Conservation (phyloP, 1,140 invertebrate species). For the Muscidifurax raptorellus region DNA sequence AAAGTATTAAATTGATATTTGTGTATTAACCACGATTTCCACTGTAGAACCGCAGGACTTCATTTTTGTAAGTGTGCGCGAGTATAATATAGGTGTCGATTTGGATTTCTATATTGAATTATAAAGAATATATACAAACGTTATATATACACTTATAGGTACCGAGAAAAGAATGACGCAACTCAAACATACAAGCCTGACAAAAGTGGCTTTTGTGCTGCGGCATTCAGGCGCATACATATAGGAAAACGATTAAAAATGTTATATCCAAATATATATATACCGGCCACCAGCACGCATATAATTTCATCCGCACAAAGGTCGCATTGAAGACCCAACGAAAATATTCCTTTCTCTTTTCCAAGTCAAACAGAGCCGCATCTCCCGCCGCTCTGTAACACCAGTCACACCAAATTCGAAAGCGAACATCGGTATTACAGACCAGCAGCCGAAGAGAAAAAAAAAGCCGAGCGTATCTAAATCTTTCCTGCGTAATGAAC, state of each 20-base stretch:
- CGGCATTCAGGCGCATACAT: background rate
- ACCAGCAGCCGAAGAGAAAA: background rate
- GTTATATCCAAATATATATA: background rate
- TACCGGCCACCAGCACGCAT: background rate
- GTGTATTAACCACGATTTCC: no score
- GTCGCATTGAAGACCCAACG: background rate
- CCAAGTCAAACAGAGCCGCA: slow-evolving; percentile 30
- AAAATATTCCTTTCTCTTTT: slow-evolving; percentile 27
- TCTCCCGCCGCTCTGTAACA: background rate
- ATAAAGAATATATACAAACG: no score
- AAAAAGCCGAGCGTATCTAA: slow-evolving; percentile 33
- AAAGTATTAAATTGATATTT: no score
- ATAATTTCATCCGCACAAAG: background rate
- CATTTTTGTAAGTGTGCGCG: no score
- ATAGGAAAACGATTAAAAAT: slow-evolving; percentile 5
- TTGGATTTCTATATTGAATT: no score
- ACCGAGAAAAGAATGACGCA: no score
- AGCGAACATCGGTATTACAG: background rate
- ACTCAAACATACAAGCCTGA: no score
- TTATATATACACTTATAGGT: background rate
- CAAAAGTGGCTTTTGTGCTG: no score
- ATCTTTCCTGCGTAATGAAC: slow-evolving; percentile 46
- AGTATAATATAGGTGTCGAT: no score
- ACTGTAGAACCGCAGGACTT: no score
- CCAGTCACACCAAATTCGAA: slow-evolving; percentile 4